These are phyloP conservation scores for Apostichopus japonicus DNA, from an alignment of 35 echinoderm and acorn worm genomes.

Conservation along the genomic window DNA sequence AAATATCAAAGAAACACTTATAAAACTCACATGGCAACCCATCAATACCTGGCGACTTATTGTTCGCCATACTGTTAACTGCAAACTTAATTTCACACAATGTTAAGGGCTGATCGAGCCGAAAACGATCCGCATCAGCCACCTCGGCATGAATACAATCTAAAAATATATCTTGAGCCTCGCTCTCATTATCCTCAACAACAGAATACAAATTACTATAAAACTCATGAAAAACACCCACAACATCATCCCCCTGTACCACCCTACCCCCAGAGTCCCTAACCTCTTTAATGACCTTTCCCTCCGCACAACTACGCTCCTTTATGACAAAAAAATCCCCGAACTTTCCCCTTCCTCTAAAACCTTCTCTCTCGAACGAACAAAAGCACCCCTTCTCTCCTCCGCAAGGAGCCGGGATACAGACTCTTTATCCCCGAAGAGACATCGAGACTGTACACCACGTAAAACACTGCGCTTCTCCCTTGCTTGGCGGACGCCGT, in stretches of 20 bases:
- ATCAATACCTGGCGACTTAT: constrained; percentile 66
- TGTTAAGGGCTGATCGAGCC: constrained; percentile 3
- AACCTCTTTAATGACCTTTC: constrained; percentile 42
- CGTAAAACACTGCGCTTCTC: neutral
- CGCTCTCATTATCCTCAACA: constrained; percentile 3
- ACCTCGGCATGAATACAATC: neutral
- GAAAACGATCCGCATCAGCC: neutral
- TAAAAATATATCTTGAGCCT: constrained; percentile 34
- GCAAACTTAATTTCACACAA: constrained; percentile 35
- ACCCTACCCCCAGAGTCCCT: constrained; percentile 10
- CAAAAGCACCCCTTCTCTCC: constrained; percentile 52
- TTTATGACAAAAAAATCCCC: constrained; percentile 31
- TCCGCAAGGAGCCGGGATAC: constrained; percentile 14
- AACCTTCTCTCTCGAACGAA: constrained; percentile 51
- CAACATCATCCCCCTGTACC: constrained; percentile 46
- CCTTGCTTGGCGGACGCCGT: neutral
- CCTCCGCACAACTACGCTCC: constrained; percentile 28
- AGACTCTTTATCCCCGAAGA: neutral
- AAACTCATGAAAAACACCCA: constrained; percentile 27
- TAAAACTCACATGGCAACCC: constrained; percentile 38
- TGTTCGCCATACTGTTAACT: neutral
- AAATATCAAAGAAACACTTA: neutral
- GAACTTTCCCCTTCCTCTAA: constrained; percentile 57
- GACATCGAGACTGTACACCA: neutral
- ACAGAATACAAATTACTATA: constrained; percentile 38